Evolutionary conservation across 2,888 invertebrate genomes (phyloP).

Genomic region (Andrena hattorfiana): DNA sequence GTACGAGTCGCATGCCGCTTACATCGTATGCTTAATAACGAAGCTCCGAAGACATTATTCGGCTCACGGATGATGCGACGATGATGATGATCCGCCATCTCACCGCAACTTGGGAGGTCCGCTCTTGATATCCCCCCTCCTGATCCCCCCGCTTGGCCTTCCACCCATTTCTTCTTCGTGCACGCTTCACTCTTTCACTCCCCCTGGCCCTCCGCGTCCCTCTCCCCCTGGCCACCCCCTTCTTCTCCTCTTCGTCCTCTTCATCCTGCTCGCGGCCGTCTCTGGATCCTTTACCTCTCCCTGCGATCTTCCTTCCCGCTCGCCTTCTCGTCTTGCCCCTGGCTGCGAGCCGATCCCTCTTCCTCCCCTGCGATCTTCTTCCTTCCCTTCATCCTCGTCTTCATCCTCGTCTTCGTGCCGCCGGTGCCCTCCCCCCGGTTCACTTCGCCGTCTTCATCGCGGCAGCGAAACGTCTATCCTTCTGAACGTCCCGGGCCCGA

Average conservation of each 20-base stretch:
- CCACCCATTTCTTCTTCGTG: slow-evolving; percentile 81
- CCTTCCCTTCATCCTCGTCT: slow-evolving; percentile 39
- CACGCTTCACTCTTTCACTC: slow-evolving; percentile 75
- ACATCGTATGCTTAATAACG: slow-evolving; percentile 66
- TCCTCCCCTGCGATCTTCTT: slow-evolving; percentile 46
- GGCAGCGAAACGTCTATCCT: slow-evolving; percentile 77
- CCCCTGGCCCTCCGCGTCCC: slow-evolving; percentile 46
- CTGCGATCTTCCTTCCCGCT: slow-evolving; percentile 56
- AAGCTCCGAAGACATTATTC: slow-evolving; percentile 78
- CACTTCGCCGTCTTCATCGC: slow-evolving; percentile 59
- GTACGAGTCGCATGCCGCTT: slow-evolving; percentile 47
- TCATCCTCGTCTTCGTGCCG: slow-evolving; percentile 46
- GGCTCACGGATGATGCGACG: slow-evolving; percentile 84
- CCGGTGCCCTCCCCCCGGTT: slow-evolving; percentile 45
- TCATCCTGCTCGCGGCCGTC: slow-evolving; percentile 72
- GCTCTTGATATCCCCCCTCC: slow-evolving; percentile 83
- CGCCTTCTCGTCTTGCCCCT: slow-evolving; percentile 26
- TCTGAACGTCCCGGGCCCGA: slow-evolving; percentile 67
- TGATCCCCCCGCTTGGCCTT: slow-evolving; percentile 73
- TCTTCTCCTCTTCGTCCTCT: slow-evolving; percentile 68
- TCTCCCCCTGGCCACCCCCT: slow-evolving; percentile 47
- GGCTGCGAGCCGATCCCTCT: slow-evolving; percentile 52
- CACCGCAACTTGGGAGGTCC: slow-evolving; percentile 85
- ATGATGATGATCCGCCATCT: slow-evolving; percentile 85
- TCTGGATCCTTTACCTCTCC: slow-evolving; percentile 69